Evolutionary conservation across 2,888 invertebrate genomes (phyloP).

Genomic region (Cheilosia pagana): DNA sequence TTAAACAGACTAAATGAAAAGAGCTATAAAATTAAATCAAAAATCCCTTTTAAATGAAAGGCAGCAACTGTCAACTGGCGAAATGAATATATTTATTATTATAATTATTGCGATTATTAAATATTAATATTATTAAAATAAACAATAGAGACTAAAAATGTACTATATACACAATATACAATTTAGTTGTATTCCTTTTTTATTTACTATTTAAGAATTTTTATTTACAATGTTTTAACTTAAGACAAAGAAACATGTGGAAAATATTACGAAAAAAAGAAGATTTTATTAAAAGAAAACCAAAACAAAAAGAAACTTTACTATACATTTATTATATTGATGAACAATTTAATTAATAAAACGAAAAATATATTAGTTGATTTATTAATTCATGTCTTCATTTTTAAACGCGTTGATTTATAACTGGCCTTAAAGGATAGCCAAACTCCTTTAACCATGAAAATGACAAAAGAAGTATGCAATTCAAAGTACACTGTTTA

Average conservation of each 20-base stretch:
- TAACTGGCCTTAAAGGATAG: too few relatives aligned
- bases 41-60: slow-evolving; percentile 7
- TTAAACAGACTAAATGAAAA: slow-evolving; percentile 41
- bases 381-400: slow-evolving; percentile 14
- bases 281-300: slow-evolving; percentile 53
- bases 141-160: slow-evolving; percentile 66
- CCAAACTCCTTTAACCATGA: too few relatives aligned
- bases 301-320: slow-evolving; percentile 50
- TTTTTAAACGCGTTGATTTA: neutral
- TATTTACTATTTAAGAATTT: slow-evolving; percentile 47
- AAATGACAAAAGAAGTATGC: too few relatives aligned
- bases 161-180: slow-evolving; percentile 66
- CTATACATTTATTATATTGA: slow-evolving; percentile 73
- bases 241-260: slow-evolving; percentile 43
- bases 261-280: slow-evolving; percentile 25
- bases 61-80: slow-evolving; percentile 41
- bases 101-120: slow-evolving; percentile 50
- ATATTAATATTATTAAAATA: slow-evolving; percentile 50
- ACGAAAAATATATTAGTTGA: slow-evolving; percentile 64
- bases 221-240: slow-evolving; percentile 61
- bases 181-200: slow-evolving; percentile 52
- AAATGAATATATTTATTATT: slow-evolving; percentile 38
- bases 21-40: slow-evolving; percentile 31
- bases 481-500: too few relatives aligned
- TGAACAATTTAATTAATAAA: slow-evolving; percentile 61